Percentiles rank a stretch among this genome's conserved stretches.
These are phyloP conservation scores for Sanderia malayensis DNA, from an alignment of 30 jellyfish, hydroid and myxozoan species.

Conservation along the genomic window DNA sequence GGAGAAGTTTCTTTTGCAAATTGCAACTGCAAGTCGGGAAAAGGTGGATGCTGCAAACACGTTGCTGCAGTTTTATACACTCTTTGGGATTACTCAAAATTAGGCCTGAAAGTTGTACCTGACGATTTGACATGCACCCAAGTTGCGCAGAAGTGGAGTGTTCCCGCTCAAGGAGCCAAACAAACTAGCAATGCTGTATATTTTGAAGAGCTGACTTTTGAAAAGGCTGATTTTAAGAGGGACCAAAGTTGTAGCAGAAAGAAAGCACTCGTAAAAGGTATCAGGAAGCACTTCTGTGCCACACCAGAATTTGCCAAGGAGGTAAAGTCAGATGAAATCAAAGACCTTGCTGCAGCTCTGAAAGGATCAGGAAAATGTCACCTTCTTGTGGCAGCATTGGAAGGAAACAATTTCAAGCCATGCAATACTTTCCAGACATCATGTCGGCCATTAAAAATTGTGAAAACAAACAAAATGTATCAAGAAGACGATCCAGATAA, in stretches of 20 bases:
- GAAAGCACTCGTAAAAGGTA: slow-evolving; percentile 6
- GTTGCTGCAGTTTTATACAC: slow-evolving; percentile 48
- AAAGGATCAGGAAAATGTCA: slow-evolving; percentile 10
- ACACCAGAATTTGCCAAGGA: slow-evolving; percentile 26
- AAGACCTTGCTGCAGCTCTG: slow-evolving; percentile 6
- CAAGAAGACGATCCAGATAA: not conserved
- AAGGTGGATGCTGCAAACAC: slow-evolving; percentile 63
- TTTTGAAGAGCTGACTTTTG: slow-evolving; percentile 22
- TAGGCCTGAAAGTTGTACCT: slow-evolving; percentile 13
- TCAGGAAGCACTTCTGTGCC: slow-evolving; percentile 17
- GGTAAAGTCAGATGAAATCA: slow-evolving; percentile 3
- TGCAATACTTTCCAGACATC: not conserved
- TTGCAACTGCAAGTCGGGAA: slow-evolving; percentile 61
- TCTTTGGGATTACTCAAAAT: slow-evolving; percentile 15
- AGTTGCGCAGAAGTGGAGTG: slow-evolving; percentile 36
- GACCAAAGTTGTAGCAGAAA: slow-evolving; percentile 19
- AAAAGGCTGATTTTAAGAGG: slow-evolving; percentile 20
- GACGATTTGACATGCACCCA: slow-evolving; percentile 46
- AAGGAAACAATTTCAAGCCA: not conserved
- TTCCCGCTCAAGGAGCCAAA: slow-evolving; percentile 11
- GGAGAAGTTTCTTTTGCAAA: slow-evolving; percentile 27
- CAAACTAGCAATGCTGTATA: slow-evolving; percentile 15
- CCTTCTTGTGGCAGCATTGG: slow-evolving; percentile 1
- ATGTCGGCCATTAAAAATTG: not conserved
- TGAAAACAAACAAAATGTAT: not conserved